A percentile compares a stretch with the other conserved stretches of the same genome.
Evolutionary conservation across 2,113 vertebrate genomes (phyloP).

Genomic region (Lophura nycthemera): DNA sequence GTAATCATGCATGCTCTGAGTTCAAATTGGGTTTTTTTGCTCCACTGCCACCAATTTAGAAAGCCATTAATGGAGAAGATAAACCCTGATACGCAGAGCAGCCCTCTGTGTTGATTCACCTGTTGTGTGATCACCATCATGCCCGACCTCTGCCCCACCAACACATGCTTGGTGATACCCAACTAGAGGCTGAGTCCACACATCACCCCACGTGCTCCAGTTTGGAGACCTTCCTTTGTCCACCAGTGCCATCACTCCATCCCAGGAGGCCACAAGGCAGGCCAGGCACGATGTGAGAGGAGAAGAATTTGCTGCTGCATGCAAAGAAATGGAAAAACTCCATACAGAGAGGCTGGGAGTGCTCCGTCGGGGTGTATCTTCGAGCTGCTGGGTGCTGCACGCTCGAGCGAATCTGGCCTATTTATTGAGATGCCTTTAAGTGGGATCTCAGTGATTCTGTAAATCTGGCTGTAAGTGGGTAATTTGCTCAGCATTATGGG

Average conservation of each 20-base stretch:
- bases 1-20: slow-evolving; percentile 82
- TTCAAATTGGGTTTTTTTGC: slow-evolving; percentile 83
- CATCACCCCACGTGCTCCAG: too few relatives aligned
- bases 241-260: too few relatives aligned
- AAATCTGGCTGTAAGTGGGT: not conserved
- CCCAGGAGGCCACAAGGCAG: too few relatives aligned
- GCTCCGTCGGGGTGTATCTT: too few relatives aligned
- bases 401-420: fast-evolving
- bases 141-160: fast-evolving
- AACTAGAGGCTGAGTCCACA: too few relatives aligned
- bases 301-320: fast-evolving
- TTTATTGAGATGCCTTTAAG: not conserved
- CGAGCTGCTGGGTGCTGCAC: not conserved
- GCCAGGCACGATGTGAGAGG: too few relatives aligned
- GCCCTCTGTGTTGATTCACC: slow-evolving; percentile 18
- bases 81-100: slow-evolving; percentile 62
- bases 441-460: fast-evolving
- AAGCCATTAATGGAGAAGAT: slow-evolving; percentile 80
- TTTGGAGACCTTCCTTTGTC: too few relatives aligned
- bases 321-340: not conserved
- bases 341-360: too few relatives aligned
- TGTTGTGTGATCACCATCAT: not conserved
- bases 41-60: slow-evolving; percentile 85
- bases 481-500: not conserved
- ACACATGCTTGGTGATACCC: fast-evolving